Conservation (phyloP, 2,113 vertebrate species). For the Gobiocypris rarus region DNA sequence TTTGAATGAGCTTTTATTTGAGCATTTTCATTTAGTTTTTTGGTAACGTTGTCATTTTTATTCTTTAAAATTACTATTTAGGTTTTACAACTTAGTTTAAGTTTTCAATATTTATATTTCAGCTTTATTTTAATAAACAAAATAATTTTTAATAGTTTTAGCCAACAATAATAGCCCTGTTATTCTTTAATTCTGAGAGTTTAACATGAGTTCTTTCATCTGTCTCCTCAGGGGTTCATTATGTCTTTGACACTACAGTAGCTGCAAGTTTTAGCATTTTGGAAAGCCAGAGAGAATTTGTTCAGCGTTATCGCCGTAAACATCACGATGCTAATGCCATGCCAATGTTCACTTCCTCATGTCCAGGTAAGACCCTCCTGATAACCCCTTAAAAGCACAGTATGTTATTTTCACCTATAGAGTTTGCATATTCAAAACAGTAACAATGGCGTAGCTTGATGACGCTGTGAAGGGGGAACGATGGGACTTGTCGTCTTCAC, state of each 20-base stretch:
- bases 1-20: neutral
- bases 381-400: neutral
- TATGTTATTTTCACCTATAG: no score
- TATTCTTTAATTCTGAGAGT: no score
- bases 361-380: constrained; percentile 83
- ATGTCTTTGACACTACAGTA: constrained; percentile 89
- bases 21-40: neutral
- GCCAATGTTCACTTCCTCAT: constrained; percentile 97
- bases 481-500: no score
- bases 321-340: constrained; percentile 83
- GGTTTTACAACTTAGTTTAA: no score
- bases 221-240: constrained; percentile 80
- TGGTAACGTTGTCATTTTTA: neutral
- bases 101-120: neutral
- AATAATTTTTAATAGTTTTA: neutral
- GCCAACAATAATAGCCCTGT: no score
- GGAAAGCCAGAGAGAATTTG: constrained; percentile 93
- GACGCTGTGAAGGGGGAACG: no score
- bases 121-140: neutral
- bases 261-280: constrained; percentile 93
- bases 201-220: neutral
- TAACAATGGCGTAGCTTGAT: no score
- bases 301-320: constrained; percentile 85
- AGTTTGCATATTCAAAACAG: no score
- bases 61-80: neutral